A percentile compares a stretch with the other conserved stretches of the same genome.
These are phyloP conservation scores for Hipparchia sbordonii DNA, from an alignment of 2,888 invertebrate species.

Conservation along the genomic window DNA sequence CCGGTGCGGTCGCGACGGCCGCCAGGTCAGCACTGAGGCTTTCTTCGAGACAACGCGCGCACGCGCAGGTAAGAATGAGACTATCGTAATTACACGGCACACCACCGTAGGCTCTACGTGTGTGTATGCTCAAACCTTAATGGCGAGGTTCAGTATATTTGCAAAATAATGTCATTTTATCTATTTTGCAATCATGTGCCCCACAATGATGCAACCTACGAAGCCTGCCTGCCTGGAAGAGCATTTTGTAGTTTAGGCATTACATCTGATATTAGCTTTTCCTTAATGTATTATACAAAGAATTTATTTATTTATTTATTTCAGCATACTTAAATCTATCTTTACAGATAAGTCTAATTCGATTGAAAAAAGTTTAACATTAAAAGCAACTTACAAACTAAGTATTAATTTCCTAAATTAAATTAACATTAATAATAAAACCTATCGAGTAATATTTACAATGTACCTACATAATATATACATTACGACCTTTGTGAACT, in stretches of 20 bases:
- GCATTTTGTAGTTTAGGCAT: background rate
- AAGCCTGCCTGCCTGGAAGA: background rate
- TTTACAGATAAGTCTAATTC: no score
- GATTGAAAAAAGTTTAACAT: no score
- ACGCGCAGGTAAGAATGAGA: conserved; percentile 72
- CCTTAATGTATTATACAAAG: no score
- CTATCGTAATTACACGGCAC: conserved; percentile 60
- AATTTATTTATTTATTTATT: no score
- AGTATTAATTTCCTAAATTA: no score
- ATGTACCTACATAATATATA: no score
- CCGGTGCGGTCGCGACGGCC: conserved; percentile 76
- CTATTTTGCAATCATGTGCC: background rate
- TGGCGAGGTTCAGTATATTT: conserved; percentile 43
- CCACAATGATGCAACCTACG: background rate
- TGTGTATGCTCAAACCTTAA: conserved; percentile 46
- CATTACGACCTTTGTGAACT: no score
- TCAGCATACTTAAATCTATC: no score
- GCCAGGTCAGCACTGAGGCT: conserved; percentile 76
- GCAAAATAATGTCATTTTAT: background rate
- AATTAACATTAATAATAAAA: no score
- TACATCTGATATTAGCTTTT: background rate
- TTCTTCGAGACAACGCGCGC: conserved; percentile 70
- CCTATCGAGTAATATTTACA: no score
- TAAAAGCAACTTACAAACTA: no score
- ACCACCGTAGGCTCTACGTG: conserved; percentile 45